Conservation (phyloP, 2,113 vertebrate species). For the Montifringilla adamsi region DNA sequence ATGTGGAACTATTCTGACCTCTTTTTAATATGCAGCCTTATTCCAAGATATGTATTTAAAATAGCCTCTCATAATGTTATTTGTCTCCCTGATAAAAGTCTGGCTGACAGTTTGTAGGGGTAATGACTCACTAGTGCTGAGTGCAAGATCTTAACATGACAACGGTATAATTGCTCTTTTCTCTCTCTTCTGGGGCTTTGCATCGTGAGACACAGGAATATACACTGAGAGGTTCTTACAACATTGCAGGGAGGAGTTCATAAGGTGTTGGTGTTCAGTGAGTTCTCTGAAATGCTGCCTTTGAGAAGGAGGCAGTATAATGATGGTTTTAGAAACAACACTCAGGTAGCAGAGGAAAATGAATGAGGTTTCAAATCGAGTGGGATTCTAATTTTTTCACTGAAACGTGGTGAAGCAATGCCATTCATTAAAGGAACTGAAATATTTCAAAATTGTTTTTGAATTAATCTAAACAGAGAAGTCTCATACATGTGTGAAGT, state of each 20-base stretch:
- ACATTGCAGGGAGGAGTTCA: not conserved
- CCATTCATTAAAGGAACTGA: constrained; percentile 2
- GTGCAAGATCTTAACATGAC: constrained; percentile 36
- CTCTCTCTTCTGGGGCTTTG: constrained; percentile 40
- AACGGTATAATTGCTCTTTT: constrained; percentile 49
- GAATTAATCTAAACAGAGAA: not conserved
- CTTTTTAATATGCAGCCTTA: not conserved
- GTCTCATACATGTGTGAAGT: not conserved
- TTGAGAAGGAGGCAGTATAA: constrained; percentile 11
- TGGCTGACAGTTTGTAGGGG: constrained; percentile 24
- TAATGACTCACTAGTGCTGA: constrained; percentile 43
- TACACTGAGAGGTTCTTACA: not conserved
- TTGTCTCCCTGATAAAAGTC: not conserved
- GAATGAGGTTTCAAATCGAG: constrained; percentile 34
- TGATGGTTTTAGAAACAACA: constrained; percentile 11
- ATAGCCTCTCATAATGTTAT: not conserved
- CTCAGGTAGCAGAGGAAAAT: constrained; percentile 2
- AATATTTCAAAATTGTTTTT: not conserved
- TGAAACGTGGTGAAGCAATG: not conserved
- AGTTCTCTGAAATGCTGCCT: not conserved
- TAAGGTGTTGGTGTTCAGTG: not conserved
- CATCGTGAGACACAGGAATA: not conserved
- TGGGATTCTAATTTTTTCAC: constrained; percentile 29
- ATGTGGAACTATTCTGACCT: not conserved
- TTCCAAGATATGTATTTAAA: not conserved